Percentiles rank a stretch among this genome's conserved stretches.
These are phyloP conservation scores for Protosalanx chinensis DNA, from an alignment of 2,797 vertebrate genomes.

Conservation along the genomic window DNA sequence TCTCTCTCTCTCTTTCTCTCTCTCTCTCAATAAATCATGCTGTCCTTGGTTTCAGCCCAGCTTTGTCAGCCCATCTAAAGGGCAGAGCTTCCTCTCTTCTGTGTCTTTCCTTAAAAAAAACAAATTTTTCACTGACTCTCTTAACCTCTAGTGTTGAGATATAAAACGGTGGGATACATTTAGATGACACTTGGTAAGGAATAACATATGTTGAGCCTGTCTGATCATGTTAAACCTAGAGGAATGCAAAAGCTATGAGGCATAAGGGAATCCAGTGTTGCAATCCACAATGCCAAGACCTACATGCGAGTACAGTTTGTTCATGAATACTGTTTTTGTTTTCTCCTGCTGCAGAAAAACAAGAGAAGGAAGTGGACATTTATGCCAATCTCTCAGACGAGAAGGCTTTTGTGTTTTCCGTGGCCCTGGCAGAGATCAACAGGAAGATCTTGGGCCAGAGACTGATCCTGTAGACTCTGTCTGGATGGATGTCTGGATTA, in stretches of 20 bases:
- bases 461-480: constrained; percentile 84
- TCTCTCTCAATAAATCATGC: constrained; percentile 35
- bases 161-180: background rate
- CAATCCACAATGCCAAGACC: background rate
- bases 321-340: background rate
- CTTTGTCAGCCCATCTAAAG: constrained; percentile 16
- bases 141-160: background rate
- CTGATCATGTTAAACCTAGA: background rate
- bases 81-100: background rate
- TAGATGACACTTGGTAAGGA: background rate
- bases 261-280: background rate
- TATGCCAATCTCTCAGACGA: constrained; percentile 97
- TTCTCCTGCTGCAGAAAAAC: constrained; percentile 82
- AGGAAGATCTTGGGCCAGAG: constrained; percentile 97
- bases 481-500: too few species aligned
- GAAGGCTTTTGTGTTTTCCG: constrained; percentile 98
- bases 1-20: background rate
- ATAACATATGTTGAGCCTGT: background rate
- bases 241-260: background rate
- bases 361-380: constrained; percentile 96
- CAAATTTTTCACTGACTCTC: background rate
- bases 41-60: constrained; percentile 6
- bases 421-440: constrained; percentile 99
- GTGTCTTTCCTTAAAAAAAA: background rate
- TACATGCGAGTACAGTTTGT: background rate